Base-by-base conservation (phyloP, 2,797 vertebrate genomes). In the Eupleurogrammus muticus region DNA sequence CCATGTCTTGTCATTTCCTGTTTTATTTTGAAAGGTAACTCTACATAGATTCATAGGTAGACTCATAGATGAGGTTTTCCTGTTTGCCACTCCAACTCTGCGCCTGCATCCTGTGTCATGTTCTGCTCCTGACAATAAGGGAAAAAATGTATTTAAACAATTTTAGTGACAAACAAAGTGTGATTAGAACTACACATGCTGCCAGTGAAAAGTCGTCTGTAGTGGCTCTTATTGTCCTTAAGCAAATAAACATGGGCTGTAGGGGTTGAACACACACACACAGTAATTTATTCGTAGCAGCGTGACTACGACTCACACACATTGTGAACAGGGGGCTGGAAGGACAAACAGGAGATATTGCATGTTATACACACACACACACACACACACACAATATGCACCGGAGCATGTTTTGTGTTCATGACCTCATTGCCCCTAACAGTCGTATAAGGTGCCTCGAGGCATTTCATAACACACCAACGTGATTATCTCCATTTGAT, bases 401-500 rank as follows among this genome's bases (percentile, higher is more conserved):
- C 40, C 5, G n/a, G n/a, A 47, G 60, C 54, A 32, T 38, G 28
- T 63, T 63, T 81, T 71, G 44, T 79, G 55, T 76, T 70, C 36
- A 58, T 65, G 71, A 74, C 59, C 57, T 73, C 38, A 55, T 77
- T 66, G 64, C 81, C 48, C 73, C 44, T 35, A 19, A 4, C 3
- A 53, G 64, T 69, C 65, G 70, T 40, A 38, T 63, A 28, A 68
- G 48, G 56, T 35, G 86, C 84, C 82, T 73, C 1, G 8, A 66
- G 85, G 79, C 76, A 34, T 63, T 63, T 79, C 16, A 3, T 48
- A 52, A 48, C 47, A 44, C 79, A 86, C 58, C 66, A 77, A 87
- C 72, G 64, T 76, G 74, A 89, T 91, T 91, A 89, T 78, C 68
- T 77, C 28, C 77, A 55, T 86, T 81, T 73, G 79, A 72, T 81